A percentile compares a stretch with the other conserved stretches of the same genome.
Conservation (phyloP, 2,797 vertebrate species). For the Perodicticus potto region DNA sequence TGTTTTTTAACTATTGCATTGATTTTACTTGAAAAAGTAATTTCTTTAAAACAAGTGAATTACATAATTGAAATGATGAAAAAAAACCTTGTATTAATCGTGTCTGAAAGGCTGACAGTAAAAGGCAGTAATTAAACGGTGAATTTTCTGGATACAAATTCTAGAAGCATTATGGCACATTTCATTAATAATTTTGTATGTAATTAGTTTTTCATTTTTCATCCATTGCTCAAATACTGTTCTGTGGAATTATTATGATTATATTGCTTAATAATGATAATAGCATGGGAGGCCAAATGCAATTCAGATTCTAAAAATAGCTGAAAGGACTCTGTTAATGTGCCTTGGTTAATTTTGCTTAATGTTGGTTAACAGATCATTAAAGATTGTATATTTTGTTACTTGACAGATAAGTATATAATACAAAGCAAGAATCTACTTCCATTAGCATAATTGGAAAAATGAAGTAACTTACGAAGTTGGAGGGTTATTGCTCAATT, state of each 20-base stretch:
- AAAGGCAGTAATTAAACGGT: not conserved
- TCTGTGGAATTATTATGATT: slow-evolving; percentile 45
- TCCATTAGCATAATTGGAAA: slow-evolving; percentile 46
- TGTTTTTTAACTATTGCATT: not conserved
- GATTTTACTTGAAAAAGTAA: slow-evolving; percentile 45
- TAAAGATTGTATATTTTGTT: slow-evolving; percentile 37
- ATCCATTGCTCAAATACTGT: slow-evolving; percentile 29
- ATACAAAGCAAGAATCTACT: not conserved
- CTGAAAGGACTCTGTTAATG: slow-evolving; percentile 55
- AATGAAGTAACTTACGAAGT: not conserved
- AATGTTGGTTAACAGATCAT: slow-evolving; percentile 25
- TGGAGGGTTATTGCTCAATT: slow-evolving; percentile 22
- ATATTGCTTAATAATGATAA: slow-evolving; percentile 43
- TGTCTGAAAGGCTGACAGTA: not conserved
- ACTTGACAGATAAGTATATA: slow-evolving; percentile 36
- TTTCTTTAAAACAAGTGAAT: slow-evolving; percentile 51
- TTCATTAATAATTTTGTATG: slow-evolving; percentile 56
- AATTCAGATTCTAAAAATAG: slow-evolving; percentile 63
- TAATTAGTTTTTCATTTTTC: slow-evolving; percentile 62
- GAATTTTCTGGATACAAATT: slow-evolving; percentile 37
- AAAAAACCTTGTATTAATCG: slow-evolving; percentile 30
- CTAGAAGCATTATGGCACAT: slow-evolving; percentile 23
- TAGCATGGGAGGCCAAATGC: slow-evolving; percentile 33
- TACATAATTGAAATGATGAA: slow-evolving; percentile 52
- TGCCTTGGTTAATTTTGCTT: slow-evolving; percentile 68